A percentile compares a stretch with the other conserved stretches of the same genome.
Conservation (phyloP, 2,888 invertebrate species). For the Drosophila ustulata region DNA sequence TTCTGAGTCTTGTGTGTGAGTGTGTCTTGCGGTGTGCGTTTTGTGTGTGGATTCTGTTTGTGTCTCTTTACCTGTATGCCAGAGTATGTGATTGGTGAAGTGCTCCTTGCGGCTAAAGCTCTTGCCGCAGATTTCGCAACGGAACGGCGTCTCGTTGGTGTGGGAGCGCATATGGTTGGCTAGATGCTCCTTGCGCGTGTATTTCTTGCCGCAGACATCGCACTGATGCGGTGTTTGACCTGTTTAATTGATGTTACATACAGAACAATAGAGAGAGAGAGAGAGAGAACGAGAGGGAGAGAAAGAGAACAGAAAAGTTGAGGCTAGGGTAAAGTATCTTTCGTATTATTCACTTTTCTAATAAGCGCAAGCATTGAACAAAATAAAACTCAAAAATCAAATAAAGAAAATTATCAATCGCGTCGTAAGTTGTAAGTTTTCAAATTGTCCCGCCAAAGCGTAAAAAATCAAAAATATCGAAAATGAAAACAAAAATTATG, state of each 20-base stretch:
- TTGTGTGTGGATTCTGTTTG: conserved; percentile 54
- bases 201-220: conserved; percentile 94
- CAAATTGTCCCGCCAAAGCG: conserved; percentile 39
- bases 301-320: conserved; percentile 55
- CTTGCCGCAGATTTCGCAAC: conserved; percentile 95
- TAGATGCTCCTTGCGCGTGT: conserved; percentile 94
- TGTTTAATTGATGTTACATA: conserved; percentile 77
- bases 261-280: conserved; percentile 45
- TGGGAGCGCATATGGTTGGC: conserved; percentile 95
- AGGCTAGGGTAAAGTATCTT: conserved; percentile 46
- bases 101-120: conserved; percentile 95
- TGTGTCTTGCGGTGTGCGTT: conserved; percentile 12
- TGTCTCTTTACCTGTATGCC: conserved; percentile 90
- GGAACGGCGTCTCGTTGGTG: conserved; percentile 94
- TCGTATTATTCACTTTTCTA: conserved; percentile 16
- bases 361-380: conserved; percentile 45
- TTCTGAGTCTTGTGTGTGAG: neutral
- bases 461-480: conserved; percentile 21
- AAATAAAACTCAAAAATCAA: conserved; percentile 25
- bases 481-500: conserved; percentile 30
- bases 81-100: conserved; percentile 95
- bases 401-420: conserved; percentile 12
- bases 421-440: conserved; percentile 23
- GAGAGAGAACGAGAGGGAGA: conserved; percentile 2
- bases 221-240: conserved; percentile 95